These are phyloP conservation scores for Parasteatoda lunata DNA, from an alignment of 2,888 invertebrate genomes.

Conservation along the genomic window DNA sequence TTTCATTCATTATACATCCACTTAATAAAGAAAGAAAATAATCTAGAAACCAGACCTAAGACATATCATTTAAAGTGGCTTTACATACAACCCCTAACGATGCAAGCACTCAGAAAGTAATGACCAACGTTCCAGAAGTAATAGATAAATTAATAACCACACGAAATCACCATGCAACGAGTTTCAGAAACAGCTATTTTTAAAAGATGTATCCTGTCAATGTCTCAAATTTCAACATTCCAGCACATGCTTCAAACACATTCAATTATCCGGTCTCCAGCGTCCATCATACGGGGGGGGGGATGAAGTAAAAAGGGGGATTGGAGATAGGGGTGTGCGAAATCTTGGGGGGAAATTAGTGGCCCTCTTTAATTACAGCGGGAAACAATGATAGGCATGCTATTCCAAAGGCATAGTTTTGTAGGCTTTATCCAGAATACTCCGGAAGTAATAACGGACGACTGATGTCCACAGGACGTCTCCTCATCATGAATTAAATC, in stretches of 20 bases:
- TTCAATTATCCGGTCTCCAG: constrained; percentile 21
- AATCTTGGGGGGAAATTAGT: constrained; percentile 26
- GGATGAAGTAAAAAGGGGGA: neutral
- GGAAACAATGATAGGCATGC: constrained; percentile 35
- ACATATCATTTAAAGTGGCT: too few species aligned
- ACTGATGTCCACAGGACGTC: constrained; percentile 29
- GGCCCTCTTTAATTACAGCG: constrained; percentile 51
- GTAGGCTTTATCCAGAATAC: constrained; percentile 12
- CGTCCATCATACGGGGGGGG: neutral
- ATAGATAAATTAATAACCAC: too few species aligned
- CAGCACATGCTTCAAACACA: constrained; percentile 20
- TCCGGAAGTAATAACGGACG: constrained; percentile 44
- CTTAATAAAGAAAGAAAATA: too few species aligned
- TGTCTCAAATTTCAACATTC: constrained; percentile 31
- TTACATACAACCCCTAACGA: too few species aligned
- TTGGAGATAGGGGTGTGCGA: neutral
- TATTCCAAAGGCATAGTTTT: constrained; percentile 6
- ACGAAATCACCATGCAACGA: neutral
- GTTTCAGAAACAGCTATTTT: neutral
- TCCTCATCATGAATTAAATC: constrained; percentile 50
- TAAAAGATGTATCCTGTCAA: constrained; percentile 11
- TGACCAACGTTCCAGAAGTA: too few species aligned
- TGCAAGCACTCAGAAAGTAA: too few species aligned
- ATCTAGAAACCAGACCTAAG: too few species aligned
- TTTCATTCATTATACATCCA: too few species aligned